phyloP scores from a whole-genome alignment of 92 coral and sea anemone genomes.

The Paramuricea clavata region DNA sequence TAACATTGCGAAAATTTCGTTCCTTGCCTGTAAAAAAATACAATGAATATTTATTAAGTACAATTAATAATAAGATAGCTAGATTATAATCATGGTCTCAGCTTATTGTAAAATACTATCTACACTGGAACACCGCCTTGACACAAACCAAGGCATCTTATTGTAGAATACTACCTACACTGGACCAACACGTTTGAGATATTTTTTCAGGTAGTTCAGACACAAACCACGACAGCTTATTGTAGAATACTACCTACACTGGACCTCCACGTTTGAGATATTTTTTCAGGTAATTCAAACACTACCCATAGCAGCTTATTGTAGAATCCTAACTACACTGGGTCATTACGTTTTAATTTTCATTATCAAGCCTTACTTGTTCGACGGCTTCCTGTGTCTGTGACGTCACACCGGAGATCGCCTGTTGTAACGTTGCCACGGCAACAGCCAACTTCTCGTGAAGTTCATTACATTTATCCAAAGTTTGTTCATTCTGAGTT shows the following conservation, averaged over 20 bases:
- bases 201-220: no score
- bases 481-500: conserved; percentile 87
- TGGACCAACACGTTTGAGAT: no score
- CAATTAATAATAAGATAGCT: no score
- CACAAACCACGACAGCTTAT: no score
- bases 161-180: no score
- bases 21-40: conserved; percentile 69
- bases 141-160: not conserved
- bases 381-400: conserved; percentile 79
- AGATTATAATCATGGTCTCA: no score
- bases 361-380: conserved; percentile 73
- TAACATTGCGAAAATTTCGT: conserved; percentile 76
- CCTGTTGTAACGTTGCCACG: conserved; percentile 88
- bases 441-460: conserved; percentile 89
- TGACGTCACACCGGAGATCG: conserved; percentile 84
- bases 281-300: no score
- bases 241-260: no score
- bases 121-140: no score
- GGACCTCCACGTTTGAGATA: no score
- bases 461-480: conserved; percentile 76
- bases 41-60: not conserved
- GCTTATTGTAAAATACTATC: no score
- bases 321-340: not conserved
- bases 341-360: not conserved
- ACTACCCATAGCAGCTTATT: no score